These are phyloP conservation scores for Phacellophora camtschatica DNA, from an alignment of 30 jellyfish, hydroid and myxozoan genomes.

Conservation along the genomic window DNA sequence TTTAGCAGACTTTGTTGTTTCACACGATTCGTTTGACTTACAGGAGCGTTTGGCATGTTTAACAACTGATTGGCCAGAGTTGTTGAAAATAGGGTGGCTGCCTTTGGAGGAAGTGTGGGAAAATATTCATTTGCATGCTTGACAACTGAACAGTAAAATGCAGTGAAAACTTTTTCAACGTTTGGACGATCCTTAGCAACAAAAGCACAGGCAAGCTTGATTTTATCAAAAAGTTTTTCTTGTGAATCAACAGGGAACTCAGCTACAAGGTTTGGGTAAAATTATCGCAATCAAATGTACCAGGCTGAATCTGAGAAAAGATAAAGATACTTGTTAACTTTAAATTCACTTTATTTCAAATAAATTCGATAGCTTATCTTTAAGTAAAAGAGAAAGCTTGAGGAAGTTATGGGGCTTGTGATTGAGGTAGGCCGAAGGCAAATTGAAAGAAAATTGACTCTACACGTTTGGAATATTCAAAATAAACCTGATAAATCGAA, in stretches of 20 bases:
- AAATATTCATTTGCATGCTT: neutral
- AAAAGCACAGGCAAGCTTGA: slow-evolving; percentile 3
- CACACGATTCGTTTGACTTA: neutral
- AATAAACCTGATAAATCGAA: neutral
- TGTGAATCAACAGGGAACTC: neutral
- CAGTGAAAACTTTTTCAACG: neutral
- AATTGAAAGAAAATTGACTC: neutral
- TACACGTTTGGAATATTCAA: neutral
- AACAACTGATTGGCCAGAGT: neutral
- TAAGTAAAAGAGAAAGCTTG: neutral
- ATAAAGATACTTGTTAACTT: neutral
- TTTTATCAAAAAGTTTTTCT: neutral
- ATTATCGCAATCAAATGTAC: neutral
- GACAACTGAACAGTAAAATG: neutral
- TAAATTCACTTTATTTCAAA: neutral
- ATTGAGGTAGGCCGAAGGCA: neutral
- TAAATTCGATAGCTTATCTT: neutral
- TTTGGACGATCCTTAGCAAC: slow-evolving; percentile 17
- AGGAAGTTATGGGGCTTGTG: neutral
- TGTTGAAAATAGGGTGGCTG: neutral
- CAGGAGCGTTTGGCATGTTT: neutral
- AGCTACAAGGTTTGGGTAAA: neutral
- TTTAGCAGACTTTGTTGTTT: neutral
- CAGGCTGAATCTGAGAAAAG: neutral
- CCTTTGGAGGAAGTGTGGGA: neutral